Conservation (phyloP, 1,140 invertebrate genomes). For the Trypoxylus dichotomus region DNA sequence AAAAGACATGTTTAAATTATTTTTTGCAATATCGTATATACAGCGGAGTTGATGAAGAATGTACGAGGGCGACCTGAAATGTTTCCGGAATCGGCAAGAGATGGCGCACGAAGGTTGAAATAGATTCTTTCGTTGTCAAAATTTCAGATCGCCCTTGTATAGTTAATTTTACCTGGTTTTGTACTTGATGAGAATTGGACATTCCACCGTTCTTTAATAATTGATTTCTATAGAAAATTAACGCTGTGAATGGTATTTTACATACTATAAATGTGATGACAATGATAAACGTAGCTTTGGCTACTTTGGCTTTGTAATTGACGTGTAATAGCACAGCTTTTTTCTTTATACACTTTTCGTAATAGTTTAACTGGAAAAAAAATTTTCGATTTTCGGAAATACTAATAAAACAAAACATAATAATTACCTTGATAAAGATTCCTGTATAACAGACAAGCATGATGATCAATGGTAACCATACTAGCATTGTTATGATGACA, state of each 20-base stretch:
- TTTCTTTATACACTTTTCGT: constrained; percentile 59
- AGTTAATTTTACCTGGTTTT: constrained; percentile 49
- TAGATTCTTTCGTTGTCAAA: too few relatives aligned
- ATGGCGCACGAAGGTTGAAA: too few relatives aligned
- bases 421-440: constrained; percentile 64
- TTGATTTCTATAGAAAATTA: constrained; percentile 65
- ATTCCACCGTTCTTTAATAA: constrained; percentile 48
- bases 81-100: too few relatives aligned
- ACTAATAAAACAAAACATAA: background rate
- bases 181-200: constrained; percentile 37
- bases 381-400: background rate
- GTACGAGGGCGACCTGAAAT: too few relatives aligned
- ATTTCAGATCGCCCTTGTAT: too few relatives aligned
- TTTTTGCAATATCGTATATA: background rate
- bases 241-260: constrained; percentile 68
- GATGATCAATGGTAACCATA: constrained; percentile 70
- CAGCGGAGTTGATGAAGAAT: background rate
- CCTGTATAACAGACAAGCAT: constrained; percentile 69
- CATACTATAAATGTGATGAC: constrained; percentile 67
- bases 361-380: constrained; percentile 58
- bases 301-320: constrained; percentile 66
- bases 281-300: constrained; percentile 70
- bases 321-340: constrained; percentile 58
- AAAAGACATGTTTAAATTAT: background rate
- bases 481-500: constrained; percentile 66